These are phyloP conservation scores for Poeciliopsis gracilis DNA, from an alignment of 2,797 vertebrate species.

Conservation along the genomic window DNA sequence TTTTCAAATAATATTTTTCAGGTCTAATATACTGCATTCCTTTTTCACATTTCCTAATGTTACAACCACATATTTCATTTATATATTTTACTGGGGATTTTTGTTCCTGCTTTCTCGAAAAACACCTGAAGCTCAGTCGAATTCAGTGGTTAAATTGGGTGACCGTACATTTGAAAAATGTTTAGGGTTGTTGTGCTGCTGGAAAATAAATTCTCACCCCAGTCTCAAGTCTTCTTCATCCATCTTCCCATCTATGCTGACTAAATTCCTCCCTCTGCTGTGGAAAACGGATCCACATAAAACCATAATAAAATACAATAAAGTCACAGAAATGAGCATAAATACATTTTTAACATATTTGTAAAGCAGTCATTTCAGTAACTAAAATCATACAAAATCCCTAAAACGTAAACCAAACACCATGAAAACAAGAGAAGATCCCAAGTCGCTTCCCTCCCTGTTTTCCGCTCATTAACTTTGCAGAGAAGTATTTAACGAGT, in stretches of 20 bases:
- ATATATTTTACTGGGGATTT: neutral
- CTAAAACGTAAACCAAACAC: slow-evolving; percentile 44
- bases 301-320: neutral
- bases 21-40: neutral
- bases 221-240: neutral
- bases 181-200: neutral
- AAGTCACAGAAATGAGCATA: neutral
- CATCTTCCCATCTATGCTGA: neutral
- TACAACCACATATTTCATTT: neutral
- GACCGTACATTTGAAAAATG: neutral
- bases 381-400: slow-evolving; percentile 9
- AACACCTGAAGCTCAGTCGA: neutral
- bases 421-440: slow-evolving; percentile 45
- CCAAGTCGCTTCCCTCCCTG: slow-evolving; percentile 64
- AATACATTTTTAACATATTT: slow-evolving; percentile 4
- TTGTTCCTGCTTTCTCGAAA: neutral
- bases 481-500: slow-evolving; percentile 80
- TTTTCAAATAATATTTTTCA: slow-evolving; percentile 17
- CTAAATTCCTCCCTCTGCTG: neutral
- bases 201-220: neutral
- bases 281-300: neutral
- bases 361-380: slow-evolving; percentile 11
- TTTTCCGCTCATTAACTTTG: slow-evolving; percentile 81
- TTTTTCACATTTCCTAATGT: neutral
- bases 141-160: neutral